These are phyloP conservation scores for Hyppa rectilinea DNA, from an alignment of 2,888 invertebrate species.

Conservation along the genomic window DNA sequence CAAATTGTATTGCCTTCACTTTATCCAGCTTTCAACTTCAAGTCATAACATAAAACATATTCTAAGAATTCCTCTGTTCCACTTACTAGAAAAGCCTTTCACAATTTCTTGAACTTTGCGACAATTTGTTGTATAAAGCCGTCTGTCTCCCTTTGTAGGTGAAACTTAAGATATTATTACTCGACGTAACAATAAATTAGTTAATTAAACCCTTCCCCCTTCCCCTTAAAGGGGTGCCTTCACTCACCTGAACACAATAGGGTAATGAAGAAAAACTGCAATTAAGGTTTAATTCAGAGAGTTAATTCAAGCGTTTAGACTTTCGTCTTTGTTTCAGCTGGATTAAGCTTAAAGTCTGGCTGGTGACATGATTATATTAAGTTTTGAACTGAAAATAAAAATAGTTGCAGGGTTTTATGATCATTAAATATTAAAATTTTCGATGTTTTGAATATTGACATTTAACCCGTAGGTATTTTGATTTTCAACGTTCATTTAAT, in stretches of 20 bases:
- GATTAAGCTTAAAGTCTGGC: constrained; percentile 5
- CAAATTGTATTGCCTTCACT: constrained; percentile 28
- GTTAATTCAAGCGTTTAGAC: constrained; percentile 41
- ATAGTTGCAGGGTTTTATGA: too few species aligned
- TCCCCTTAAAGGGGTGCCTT: constrained; percentile 41
- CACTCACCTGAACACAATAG: constrained; percentile 60
- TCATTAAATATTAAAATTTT: too few species aligned
- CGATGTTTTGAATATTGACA: too few species aligned
- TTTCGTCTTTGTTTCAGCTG: constrained; percentile 31
- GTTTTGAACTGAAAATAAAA: not conserved
- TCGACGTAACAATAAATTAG: constrained; percentile 63
- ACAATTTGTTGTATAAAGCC: constrained; percentile 63
- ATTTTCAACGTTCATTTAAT: too few species aligned
- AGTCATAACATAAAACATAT: constrained; percentile 33
- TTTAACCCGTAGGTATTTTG: too few species aligned
- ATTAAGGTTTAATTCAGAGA: constrained; percentile 56
- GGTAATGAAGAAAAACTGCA: constrained; percentile 66
- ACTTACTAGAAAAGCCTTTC: constrained; percentile 38
- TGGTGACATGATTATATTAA: constrained; percentile 1
- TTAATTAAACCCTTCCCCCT: constrained; percentile 57
- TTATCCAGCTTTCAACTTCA: constrained; percentile 28
- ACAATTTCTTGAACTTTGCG: constrained; percentile 44
- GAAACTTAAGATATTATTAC: constrained; percentile 59
- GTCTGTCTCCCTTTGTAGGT: constrained; percentile 47
- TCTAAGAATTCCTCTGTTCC: constrained; percentile 19